Percentiles rank a stretch among this genome's conserved stretches.
phyloP scores from a whole-genome alignment of 1,140 invertebrate species.

The Olivierus martensii region DNA sequence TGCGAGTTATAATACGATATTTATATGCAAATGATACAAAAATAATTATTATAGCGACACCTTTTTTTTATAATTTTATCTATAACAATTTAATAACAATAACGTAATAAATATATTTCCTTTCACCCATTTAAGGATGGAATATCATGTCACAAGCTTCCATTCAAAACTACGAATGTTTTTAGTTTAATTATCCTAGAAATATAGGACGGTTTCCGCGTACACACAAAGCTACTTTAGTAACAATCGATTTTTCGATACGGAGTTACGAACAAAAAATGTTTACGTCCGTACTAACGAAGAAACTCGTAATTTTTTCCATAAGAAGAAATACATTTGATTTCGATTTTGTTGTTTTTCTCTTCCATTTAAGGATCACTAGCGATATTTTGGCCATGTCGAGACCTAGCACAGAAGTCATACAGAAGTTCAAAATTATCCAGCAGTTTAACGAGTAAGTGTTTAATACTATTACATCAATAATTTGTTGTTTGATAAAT shows the following conservation, averaged over 20 bases:
- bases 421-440: constrained; percentile 57
- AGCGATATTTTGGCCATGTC: constrained; percentile 77
- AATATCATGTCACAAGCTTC: too few relatives aligned
- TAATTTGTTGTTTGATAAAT: too few relatives aligned
- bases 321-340: background rate
- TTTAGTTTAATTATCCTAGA: background rate
- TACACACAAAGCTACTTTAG: background rate
- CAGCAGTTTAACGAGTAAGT: constrained; percentile 59
- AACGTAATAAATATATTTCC: too few relatives aligned
- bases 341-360: background rate
- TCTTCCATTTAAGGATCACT: constrained; percentile 49
- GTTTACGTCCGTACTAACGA: background rate
- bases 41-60: too few relatives aligned
- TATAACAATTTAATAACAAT: too few relatives aligned
- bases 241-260: background rate
- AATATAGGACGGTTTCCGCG: background rate
- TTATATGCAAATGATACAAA: too few relatives aligned
- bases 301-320: background rate
- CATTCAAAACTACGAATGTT: background rate
- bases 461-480: too few relatives aligned
- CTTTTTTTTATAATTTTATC: too few relatives aligned
- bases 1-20: too few relatives aligned
- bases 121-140: too few relatives aligned
- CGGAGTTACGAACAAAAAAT: background rate
- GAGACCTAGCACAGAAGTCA: constrained; percentile 55